phyloP scores from a whole-genome alignment of 2,888 invertebrate genomes.

The Euzophera pinguis region DNA sequence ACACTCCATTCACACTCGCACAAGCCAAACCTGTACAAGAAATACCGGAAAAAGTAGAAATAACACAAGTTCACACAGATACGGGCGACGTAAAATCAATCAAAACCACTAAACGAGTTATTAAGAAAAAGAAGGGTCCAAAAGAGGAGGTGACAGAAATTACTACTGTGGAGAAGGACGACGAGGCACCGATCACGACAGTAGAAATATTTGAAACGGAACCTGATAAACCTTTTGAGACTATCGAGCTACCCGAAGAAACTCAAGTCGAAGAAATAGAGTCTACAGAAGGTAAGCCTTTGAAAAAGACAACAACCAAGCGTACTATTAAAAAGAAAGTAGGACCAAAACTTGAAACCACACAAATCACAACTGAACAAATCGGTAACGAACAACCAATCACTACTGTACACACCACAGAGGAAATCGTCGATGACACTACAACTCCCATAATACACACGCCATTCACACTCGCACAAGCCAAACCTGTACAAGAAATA shows the following conservation, averaged over 20 bases:
- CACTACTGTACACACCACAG: slow-evolving; percentile 1
- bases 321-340: slow-evolving; percentile 30
- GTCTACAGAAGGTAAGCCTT: background rate
- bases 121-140: too few species aligned
- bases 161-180: slow-evolving; percentile 48
- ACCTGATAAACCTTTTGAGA: slow-evolving; percentile 25
- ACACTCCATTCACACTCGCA: too few species aligned
- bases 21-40: too few species aligned
- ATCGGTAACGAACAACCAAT: background rate
- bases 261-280: slow-evolving; percentile 23
- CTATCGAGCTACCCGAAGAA: slow-evolving; percentile 22
- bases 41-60: too few species aligned
- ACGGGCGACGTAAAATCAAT: too few species aligned
- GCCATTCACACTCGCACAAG: slow-evolving; percentile 18
- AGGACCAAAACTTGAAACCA: slow-evolving; percentile 29
- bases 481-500: slow-evolving; percentile 21
- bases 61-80: too few species aligned
- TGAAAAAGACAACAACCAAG: background rate
- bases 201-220: slow-evolving; percentile 19
- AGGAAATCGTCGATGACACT: background rate
- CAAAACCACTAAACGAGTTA: too few species aligned
- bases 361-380: slow-evolving; percentile 15
- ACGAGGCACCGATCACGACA: slow-evolving; percentile 35
- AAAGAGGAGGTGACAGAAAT: slow-evolving; percentile 23
- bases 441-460: background rate